A percentile compares a stretch with the other conserved stretches of the same genome.
Conservation (phyloP, 2,113 vertebrate genomes). For the Nothocercus julius region DNA sequence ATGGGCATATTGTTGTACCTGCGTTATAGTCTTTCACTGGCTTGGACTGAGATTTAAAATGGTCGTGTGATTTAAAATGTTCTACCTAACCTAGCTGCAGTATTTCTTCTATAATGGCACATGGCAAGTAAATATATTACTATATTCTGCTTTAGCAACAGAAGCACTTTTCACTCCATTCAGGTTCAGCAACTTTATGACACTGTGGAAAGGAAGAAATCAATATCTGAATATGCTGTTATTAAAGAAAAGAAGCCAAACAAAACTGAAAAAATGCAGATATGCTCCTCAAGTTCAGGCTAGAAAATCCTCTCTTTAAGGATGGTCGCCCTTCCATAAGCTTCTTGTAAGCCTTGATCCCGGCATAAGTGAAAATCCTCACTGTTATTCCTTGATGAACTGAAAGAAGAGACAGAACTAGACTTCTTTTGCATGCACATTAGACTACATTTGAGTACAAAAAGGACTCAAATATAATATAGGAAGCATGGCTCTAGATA, state of each 20-base stretch:
- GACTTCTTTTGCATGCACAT: not conserved
- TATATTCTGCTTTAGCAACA: not conserved
- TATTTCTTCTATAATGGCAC: not conserved
- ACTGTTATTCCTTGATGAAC: not conserved
- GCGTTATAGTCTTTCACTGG: not conserved
- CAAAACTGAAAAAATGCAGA: not conserved
- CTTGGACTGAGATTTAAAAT: not conserved
- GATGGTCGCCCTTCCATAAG: not conserved
- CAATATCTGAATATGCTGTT: not conserved
- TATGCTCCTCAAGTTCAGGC: not conserved
- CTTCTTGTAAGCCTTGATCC: not conserved
- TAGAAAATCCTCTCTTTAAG: not conserved
- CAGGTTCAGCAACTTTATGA: not conserved
- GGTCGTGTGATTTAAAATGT: not conserved
- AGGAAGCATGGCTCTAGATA: not conserved
- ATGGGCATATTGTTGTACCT: not conserved
- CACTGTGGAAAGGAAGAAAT: not conserved
- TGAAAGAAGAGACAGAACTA: not conserved
- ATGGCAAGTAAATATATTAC: not conserved
- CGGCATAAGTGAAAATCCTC: not conserved
- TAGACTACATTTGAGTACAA: not conserved
- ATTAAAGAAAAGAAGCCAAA: not conserved
- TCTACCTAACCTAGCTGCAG: not conserved
- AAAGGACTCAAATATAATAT: not conserved
- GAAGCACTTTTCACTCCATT: not conserved